Evolutionary conservation across 2,113 vertebrate species (phyloP).

Genomic region (Dromas ardeola): DNA sequence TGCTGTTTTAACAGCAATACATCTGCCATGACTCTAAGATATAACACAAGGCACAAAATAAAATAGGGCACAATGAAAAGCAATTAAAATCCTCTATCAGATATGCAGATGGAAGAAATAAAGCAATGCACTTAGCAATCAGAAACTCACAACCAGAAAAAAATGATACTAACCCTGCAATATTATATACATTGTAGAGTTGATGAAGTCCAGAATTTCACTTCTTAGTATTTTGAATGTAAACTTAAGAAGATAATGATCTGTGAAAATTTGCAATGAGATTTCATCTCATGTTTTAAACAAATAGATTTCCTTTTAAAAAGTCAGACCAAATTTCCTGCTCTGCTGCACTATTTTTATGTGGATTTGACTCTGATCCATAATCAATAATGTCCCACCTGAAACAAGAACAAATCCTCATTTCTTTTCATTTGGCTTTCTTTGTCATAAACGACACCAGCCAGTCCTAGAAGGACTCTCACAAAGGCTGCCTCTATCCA

Average conservation of each 20-base stretch:
- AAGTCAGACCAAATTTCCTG: background rate
- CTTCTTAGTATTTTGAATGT: background rate
- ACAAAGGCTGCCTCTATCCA: background rate
- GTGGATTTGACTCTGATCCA: background rate
- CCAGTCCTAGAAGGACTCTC: background rate
- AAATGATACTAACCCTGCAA: background rate
- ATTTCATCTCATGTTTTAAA: background rate
- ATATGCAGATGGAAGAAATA: background rate
- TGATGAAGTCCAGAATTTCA: background rate
- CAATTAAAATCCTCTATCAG: background rate
- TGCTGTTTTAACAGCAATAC: background rate
- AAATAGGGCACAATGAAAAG: background rate
- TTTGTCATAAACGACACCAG: background rate
- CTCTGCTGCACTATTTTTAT: background rate
- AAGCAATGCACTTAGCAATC: background rate
- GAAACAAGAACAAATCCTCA: background rate
- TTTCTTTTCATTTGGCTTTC: background rate
- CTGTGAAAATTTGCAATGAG: background rate
- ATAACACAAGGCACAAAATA: background rate
- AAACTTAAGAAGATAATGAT: background rate
- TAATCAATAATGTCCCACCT: background rate
- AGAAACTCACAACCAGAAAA: background rate
- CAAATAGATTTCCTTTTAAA: background rate
- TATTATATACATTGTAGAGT: too few species aligned
- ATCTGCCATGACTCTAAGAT: background rate